phyloP scores from a whole-genome alignment of 2,113 vertebrate species.

The Pithys albifrons region DNA sequence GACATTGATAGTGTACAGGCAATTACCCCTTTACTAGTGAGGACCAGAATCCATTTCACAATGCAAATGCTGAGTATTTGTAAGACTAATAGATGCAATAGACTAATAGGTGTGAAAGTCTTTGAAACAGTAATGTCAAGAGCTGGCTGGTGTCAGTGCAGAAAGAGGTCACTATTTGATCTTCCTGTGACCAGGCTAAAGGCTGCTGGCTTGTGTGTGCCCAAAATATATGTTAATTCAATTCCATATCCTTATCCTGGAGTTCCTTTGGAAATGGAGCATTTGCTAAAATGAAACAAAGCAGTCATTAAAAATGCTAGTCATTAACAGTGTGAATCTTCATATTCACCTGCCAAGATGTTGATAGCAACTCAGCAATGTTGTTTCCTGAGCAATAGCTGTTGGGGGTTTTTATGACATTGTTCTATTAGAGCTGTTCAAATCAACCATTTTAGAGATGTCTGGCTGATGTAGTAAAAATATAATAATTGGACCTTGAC shows the following conservation, averaged over 20 bases:
- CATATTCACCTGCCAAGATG: constrained; percentile 32
- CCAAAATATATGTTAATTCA: neutral
- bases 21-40: neutral
- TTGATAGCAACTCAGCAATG: neutral
- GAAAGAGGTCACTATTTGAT: neutral
- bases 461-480: neutral
- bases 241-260: neutral
- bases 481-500: neutral
- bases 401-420: constrained; percentile 2
- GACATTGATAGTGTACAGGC: neutral
- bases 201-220: neutral
- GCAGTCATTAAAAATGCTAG: constrained; percentile 27
- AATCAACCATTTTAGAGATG: neutral
- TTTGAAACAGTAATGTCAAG: neutral
- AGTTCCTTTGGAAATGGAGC: neutral
- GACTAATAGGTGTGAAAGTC: neutral
- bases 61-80: neutral
- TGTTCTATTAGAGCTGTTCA: constrained; percentile 28
- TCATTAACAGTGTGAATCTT: neutral
- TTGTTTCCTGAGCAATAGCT: neutral
- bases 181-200: neutral
- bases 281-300: constrained; percentile 17
- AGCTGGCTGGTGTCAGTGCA: neutral
- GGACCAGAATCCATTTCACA: neutral
- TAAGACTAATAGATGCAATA: neutral